Percentiles rank a stretch among this genome's conserved stretches.
These are phyloP conservation scores for Acronicta alni DNA, from an alignment of 2,888 invertebrate species.

Conservation along the genomic window DNA sequence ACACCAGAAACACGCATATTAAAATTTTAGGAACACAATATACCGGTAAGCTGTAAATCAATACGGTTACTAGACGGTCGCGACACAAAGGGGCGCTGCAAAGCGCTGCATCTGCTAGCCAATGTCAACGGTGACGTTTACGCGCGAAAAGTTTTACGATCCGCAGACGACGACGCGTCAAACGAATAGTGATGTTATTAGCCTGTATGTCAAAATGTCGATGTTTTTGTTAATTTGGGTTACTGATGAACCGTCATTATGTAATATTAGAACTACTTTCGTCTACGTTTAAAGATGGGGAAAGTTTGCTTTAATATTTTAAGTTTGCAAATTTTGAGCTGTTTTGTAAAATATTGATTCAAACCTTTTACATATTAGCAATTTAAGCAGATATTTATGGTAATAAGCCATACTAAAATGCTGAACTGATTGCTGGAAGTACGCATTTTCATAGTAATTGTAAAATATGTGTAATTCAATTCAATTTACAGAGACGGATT, in stretches of 20 bases:
- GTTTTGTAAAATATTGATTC: too few species aligned
- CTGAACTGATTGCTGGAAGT: too few species aligned
- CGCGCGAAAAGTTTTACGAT: slow-evolving; percentile 88
- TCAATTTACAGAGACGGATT: too few species aligned
- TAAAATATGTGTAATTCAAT: too few species aligned
- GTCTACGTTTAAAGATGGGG: too few species aligned
- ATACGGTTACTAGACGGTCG: slow-evolving; percentile 79
- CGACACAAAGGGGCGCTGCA: slow-evolving; percentile 75
- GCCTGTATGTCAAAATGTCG: slow-evolving; percentile 43
- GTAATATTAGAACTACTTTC: too few species aligned
- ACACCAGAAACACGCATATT: slow-evolving; percentile 52
- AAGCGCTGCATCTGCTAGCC: slow-evolving; percentile 86
- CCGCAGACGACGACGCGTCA: slow-evolving; percentile 82
- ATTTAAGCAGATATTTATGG: too few species aligned
- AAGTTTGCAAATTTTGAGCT: too few species aligned
- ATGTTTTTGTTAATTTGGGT: slow-evolving; percentile 39
- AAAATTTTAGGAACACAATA: slow-evolving; percentile 63
- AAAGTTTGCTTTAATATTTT: too few species aligned
- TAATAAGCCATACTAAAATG: too few species aligned
- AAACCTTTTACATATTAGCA: too few species aligned
- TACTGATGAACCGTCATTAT: neutral
- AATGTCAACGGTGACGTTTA: slow-evolving; percentile 87
- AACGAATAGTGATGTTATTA: slow-evolving; percentile 75
- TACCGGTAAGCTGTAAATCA: slow-evolving; percentile 74
- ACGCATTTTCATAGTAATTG: too few species aligned